Conservation (phyloP, 2,113 vertebrate species). For the Heloderma charlesbogerti region DNA sequence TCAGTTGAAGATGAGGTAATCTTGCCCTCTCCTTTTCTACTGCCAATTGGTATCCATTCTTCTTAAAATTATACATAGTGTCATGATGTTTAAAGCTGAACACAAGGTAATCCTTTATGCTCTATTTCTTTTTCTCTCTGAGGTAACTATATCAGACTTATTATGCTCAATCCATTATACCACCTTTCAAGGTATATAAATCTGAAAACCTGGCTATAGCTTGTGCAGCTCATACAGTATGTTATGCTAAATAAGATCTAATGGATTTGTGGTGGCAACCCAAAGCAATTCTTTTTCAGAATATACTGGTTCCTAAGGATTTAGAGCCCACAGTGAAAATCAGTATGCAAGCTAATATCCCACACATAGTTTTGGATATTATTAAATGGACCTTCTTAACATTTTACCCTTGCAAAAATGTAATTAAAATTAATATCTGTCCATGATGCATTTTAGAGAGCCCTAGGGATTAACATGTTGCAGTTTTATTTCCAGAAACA, state of each 20-base stretch:
- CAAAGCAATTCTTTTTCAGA: conserved; percentile 14
- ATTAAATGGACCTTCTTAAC: conserved; percentile 1
- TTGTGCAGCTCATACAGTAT: conserved; percentile 8
- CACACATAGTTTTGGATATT: background rate
- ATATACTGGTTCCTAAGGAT: conserved; percentile 3
- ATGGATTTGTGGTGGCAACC: background rate
- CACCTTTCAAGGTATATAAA: conserved; percentile 24
- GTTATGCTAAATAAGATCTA: conserved; percentile 3
- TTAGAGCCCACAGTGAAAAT: background rate
- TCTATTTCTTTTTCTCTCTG: conserved; percentile 20
- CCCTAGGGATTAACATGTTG: background rate
- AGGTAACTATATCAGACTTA: conserved; percentile 14
- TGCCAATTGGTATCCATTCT: background rate
- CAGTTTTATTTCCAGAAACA: conserved; percentile 10
- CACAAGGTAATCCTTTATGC: conserved; percentile 2
- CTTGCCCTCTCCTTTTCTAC: background rate
- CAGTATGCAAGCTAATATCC: conserved; percentile 12
- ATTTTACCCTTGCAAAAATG: conserved; percentile 5
- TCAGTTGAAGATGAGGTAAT: background rate
- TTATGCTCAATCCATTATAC: conserved; percentile 8
- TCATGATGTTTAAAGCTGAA: conserved; percentile 1
- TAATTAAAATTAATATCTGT: background rate
- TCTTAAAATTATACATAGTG: background rate
- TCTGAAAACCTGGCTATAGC: conserved; percentile 8
- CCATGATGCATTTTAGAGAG: background rate